Conservation (phyloP, 2,113 vertebrate species). For the Choloepus hoffmanni region DNA sequence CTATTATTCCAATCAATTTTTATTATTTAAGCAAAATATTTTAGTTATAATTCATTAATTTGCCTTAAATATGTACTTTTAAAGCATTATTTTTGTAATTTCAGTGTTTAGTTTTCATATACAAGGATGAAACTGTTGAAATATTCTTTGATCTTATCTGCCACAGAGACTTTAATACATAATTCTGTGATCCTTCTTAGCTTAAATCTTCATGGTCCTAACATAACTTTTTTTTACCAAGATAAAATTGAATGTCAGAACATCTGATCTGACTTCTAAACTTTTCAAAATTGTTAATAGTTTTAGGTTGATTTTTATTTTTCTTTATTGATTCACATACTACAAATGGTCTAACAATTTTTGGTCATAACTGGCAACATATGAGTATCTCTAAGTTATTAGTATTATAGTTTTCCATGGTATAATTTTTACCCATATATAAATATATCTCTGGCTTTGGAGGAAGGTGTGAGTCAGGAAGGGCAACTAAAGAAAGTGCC, state of each 20-base stretch:
- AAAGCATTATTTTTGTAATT: neutral
- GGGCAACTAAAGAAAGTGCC: neutral
- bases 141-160: neutral
- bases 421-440: neutral
- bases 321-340: conserved; percentile 11
- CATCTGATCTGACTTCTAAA: neutral
- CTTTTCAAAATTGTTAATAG: neutral
- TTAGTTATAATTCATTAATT: too few species aligned
- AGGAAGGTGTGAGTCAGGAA: conserved; percentile 10
- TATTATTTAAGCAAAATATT: too few species aligned
- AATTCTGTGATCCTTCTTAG: conserved; percentile 1
- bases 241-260: conserved; percentile 52
- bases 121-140: neutral
- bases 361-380: neutral
- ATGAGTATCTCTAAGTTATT: neutral
- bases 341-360: neutral
- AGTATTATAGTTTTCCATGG: neutral
- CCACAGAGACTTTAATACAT: neutral
- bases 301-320: conserved; percentile 28
- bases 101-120: conserved; percentile 24
- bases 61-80: too few species aligned
- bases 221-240: neutral
- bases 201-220: neutral
- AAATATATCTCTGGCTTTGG: neutral
- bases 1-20: too few species aligned